phyloP scores from a whole-genome alignment of 53 echinoderm and acorn worm species.

The Holothuria scabra region DNA sequence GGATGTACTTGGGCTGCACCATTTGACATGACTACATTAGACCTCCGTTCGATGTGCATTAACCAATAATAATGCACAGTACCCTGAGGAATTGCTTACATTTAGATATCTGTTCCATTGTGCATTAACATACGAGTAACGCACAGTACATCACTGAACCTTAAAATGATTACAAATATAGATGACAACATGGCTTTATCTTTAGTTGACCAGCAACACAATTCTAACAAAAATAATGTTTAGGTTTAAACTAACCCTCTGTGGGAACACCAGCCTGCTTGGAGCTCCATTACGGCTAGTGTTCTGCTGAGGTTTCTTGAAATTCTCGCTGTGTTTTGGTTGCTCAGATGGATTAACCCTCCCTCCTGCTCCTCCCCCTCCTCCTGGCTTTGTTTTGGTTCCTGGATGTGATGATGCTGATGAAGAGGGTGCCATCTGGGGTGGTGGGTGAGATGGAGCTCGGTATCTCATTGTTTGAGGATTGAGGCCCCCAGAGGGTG shows the following conservation, averaged over 20 bases:
- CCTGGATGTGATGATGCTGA: background rate
- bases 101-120: no score
- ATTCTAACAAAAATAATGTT: no score
- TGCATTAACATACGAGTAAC: no score
- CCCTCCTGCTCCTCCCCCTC: slow-evolving; percentile 13
- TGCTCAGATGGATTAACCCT: background rate
- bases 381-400: slow-evolving; percentile 4
- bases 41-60: no score
- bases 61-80: no score
- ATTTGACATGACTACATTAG: no score
- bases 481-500: slow-evolving; percentile 19
- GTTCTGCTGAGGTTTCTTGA: slow-evolving; percentile 21
- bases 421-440: slow-evolving; percentile 15
- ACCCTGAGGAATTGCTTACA: no score
- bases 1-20: no score
- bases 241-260: slow-evolving; percentile 16
- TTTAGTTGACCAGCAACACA: no score
- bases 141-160: no score
- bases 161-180: no score
- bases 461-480: slow-evolving; percentile 27
- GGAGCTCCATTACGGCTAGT: slow-evolving; percentile 18
- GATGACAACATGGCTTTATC: no score
- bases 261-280: slow-evolving; percentile 41
- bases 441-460: slow-evolving; percentile 4
- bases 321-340: background rate